A percentile compares a stretch with the other conserved stretches of the same genome.
Conservation (phyloP, 2,113 vertebrate species). For the Grantiella picta region DNA sequence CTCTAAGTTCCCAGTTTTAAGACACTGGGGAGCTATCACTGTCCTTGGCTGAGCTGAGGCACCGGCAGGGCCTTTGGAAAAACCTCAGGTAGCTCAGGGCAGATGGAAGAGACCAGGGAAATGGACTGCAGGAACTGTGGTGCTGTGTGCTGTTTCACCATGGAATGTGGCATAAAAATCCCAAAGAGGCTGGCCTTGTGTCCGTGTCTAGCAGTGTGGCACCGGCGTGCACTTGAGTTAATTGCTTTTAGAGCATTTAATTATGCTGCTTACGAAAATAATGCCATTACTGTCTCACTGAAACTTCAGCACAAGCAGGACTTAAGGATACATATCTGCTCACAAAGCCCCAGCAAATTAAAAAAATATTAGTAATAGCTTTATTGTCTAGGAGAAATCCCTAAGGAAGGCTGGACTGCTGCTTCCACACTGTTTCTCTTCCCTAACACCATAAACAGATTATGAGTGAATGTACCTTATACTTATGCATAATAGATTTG, state of each 20-base stretch:
- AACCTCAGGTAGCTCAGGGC: not conserved
- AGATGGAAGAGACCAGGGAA: not conserved
- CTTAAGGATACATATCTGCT: not conserved
- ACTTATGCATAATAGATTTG: not conserved
- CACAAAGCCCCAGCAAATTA: not conserved
- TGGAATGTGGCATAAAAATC: not conserved
- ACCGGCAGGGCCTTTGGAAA: not conserved
- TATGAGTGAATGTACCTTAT: not conserved
- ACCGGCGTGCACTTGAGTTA: not conserved
- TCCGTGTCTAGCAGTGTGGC: not conserved
- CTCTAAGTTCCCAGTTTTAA: not conserved
- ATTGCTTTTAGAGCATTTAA: slow-evolving; percentile 5
- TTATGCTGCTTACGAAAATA: not conserved
- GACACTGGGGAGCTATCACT: not conserved
- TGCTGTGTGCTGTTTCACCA: not conserved
- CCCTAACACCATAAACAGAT: not conserved
- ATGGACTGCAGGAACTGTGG: not conserved
- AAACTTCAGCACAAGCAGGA: not conserved
- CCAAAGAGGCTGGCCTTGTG: not conserved
- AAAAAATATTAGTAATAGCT: not conserved
- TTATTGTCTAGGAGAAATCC: slow-evolving; percentile 15
- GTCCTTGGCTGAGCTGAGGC: not conserved
- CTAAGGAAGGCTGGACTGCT: not conserved
- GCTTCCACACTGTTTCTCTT: not conserved
- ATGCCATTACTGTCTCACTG: not conserved